These are phyloP conservation scores for Nothoprocta perdicaria DNA, from an alignment of 2,113 vertebrate genomes.

Conservation along the genomic window DNA sequence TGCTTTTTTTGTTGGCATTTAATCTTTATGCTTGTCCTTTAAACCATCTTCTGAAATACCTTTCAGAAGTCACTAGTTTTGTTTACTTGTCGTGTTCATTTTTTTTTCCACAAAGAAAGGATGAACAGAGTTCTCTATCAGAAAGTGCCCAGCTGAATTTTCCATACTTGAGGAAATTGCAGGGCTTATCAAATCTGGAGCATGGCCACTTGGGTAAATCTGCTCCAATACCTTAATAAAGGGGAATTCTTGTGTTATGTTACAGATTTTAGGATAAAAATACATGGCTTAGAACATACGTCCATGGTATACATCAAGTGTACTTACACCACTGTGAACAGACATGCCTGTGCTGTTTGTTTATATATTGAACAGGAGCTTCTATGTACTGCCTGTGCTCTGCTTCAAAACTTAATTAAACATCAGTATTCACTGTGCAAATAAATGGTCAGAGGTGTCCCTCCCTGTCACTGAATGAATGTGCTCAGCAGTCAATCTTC, in stretches of 20 bases:
- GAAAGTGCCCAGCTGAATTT: background rate
- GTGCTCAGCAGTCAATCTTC: background rate
- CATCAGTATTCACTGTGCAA: background rate
- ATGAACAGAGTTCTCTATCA: background rate
- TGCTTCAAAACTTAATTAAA: background rate
- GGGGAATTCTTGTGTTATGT: background rate
- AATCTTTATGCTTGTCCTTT: background rate
- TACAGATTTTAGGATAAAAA: background rate
- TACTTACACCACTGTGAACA: rapidly evolving
- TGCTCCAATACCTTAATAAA: background rate
- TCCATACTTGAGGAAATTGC: background rate
- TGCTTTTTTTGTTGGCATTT: background rate
- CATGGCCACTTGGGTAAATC: background rate
- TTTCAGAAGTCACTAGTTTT: background rate
- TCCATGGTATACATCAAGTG: background rate
- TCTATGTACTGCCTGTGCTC: background rate
- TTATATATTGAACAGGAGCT: background rate
- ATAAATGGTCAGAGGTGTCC: background rate
- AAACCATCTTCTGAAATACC: background rate
- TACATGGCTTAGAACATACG: background rate
- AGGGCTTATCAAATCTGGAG: background rate
- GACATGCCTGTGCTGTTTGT: background rate
- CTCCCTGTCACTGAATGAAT: background rate
- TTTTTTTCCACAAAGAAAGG: background rate
- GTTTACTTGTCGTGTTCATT: background rate